These are phyloP conservation scores for Pinctada fucata DNA, from an alignment of 2,888 invertebrate species.

Conservation along the genomic window DNA sequence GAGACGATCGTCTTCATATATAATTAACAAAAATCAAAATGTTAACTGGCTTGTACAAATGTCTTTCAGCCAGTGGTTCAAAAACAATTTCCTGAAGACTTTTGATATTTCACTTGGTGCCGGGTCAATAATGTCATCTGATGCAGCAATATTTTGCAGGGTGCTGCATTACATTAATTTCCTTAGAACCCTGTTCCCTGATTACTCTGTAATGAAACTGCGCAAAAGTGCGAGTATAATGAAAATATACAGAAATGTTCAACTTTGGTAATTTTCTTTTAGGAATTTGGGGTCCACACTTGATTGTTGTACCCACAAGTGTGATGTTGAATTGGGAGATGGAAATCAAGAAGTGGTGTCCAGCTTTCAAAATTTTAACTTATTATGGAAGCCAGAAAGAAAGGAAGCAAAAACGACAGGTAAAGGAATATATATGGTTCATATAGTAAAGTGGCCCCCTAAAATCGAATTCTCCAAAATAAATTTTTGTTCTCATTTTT, in stretches of 20 bases:
- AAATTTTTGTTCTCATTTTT: not conserved
- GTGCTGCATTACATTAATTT: too few species aligned
- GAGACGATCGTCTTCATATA: too few species aligned
- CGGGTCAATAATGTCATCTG: too few species aligned
- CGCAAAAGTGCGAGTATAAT: too few species aligned
- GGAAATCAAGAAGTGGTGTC: conserved; percentile 99
- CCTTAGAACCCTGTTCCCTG: too few species aligned
- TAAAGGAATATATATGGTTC: conserved; percentile 43
- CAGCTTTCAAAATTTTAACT: conserved; percentile 98
- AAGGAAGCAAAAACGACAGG: conserved; percentile 80
- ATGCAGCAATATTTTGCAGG: too few species aligned
- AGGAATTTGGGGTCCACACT: conserved; percentile 97
- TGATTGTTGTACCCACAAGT: conserved; percentile 98
- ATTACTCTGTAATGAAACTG: too few species aligned
- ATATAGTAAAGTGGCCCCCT: too few species aligned
- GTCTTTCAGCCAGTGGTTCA: not conserved
- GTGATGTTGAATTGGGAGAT: conserved; percentile 99
- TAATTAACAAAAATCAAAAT: too few species aligned
- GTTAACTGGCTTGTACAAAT: not conserved
- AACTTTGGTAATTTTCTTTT: conserved; percentile 17
- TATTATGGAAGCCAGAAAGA: conserved; percentile 99
- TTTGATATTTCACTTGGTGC: not conserved
- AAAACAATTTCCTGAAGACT: not conserved
- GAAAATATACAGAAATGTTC: too few species aligned
- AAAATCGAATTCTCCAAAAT: too few species aligned